A percentile compares a stretch with the other conserved stretches of the same genome.
phyloP scores from a whole-genome alignment of 2,797 vertebrate genomes.

The Lepilemur septentrionalis region DNA sequence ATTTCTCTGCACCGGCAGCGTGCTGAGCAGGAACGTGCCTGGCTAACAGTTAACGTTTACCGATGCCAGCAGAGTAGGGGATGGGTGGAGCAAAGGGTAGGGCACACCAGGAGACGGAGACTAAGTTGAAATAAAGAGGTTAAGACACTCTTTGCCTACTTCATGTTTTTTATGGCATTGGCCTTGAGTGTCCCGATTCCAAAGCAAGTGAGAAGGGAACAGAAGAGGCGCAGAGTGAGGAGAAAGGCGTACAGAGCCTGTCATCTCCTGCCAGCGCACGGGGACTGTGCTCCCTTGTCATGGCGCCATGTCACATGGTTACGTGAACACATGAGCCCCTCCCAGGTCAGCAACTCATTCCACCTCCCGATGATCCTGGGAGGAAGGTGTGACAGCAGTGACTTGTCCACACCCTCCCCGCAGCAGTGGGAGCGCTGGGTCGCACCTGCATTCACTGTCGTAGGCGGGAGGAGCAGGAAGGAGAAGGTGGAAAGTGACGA shows the following conservation, averaged over 20 bases:
- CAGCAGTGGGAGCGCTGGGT: neutral
- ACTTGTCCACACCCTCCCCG: neutral
- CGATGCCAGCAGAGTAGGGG: neutral
- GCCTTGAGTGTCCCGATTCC: neutral
- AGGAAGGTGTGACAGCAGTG: neutral
- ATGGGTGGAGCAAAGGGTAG: neutral
- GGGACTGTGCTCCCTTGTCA: no score
- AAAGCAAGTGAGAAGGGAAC: neutral
- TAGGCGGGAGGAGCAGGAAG: neutral
- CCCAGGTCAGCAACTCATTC: neutral
- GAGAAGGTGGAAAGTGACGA: neutral
- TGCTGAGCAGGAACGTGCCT: neutral
- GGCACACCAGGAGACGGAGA: neutral
- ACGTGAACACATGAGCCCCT: neutral
- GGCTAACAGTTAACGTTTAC: neutral
- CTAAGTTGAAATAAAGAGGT: neutral
- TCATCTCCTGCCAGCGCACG: no score
- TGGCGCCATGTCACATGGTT: neutral
- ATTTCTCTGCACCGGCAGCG: neutral
- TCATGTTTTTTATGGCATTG: neutral
- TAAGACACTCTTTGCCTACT: neutral
- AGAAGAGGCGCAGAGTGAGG: neutral
- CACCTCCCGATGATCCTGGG: neutral
- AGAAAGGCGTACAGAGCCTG: neutral
- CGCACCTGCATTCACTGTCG: neutral